Evolutionary conservation across 2,797 vertebrate species (phyloP).

Genomic region (Tinamus major): DNA sequence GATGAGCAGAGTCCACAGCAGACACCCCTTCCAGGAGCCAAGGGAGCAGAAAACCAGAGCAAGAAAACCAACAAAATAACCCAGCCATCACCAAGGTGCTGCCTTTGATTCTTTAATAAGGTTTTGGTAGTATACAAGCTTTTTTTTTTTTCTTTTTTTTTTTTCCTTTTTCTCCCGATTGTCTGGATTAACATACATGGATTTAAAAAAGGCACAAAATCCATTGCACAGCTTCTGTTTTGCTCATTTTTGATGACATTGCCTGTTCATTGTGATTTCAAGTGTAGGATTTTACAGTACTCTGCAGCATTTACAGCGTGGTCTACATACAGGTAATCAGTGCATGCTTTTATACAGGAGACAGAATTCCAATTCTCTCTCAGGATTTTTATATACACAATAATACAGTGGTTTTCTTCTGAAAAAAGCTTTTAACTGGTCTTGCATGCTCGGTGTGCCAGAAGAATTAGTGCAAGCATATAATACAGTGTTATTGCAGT

Average conservation of each 20-base stretch:
- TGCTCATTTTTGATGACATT: constrained; percentile 82
- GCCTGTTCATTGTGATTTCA: constrained; percentile 88
- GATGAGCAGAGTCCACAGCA: neutral
- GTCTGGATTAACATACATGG: constrained; percentile 95
- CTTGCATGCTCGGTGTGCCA: constrained; percentile 80
- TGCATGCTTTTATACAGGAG: constrained; percentile 88
- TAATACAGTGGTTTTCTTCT: constrained; percentile 76
- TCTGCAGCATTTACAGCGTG: constrained; percentile 87
- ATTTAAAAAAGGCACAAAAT: constrained; percentile 98
- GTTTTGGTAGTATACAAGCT: constrained; percentile 94
- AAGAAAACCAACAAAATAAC: constrained; percentile 43
- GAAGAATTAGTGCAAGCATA: constrained; percentile 91
- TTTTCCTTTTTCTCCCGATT: constrained; percentile 80
- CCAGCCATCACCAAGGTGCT: constrained; percentile 69
- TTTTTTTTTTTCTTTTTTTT: constrained; percentile 46
- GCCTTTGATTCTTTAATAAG: constrained; percentile 91
- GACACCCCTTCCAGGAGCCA: neutral
- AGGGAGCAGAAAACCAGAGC: constrained; percentile 50
- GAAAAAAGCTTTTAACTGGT: constrained; percentile 73
- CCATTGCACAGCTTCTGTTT: constrained; percentile 87
- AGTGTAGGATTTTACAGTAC: constrained; percentile 92
- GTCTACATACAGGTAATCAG: constrained; percentile 80
- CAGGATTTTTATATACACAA: constrained; percentile 73
- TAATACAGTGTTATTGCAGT: constrained; percentile 91
- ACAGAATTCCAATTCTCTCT: constrained; percentile 72